These are phyloP conservation scores for Malthinus flaveolus DNA, from an alignment of 2,888 invertebrate genomes.

Conservation along the genomic window DNA sequence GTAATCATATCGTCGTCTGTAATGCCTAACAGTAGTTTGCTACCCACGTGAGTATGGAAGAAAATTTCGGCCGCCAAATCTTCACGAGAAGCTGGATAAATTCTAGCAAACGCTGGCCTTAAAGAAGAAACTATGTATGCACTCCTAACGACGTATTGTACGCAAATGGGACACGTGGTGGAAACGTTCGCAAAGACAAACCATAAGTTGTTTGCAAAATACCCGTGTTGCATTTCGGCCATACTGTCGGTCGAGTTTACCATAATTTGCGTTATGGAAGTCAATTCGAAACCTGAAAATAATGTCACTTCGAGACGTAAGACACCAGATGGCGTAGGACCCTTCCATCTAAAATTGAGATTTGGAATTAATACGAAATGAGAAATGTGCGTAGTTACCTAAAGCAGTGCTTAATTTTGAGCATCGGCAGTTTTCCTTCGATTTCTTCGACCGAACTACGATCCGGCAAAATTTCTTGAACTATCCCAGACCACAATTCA, in stretches of 20 bases:
- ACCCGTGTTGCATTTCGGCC: constrained; percentile 64
- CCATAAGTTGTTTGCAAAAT: constrained; percentile 65
- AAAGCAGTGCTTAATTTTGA: constrained; percentile 67
- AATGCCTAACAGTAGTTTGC: constrained; percentile 63
- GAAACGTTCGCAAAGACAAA: constrained; percentile 68
- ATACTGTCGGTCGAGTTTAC: constrained; percentile 62
- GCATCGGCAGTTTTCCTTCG: constrained; percentile 66
- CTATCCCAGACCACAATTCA: constrained; percentile 65
- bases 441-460: constrained; percentile 66
- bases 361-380: background rate
- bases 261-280: constrained; percentile 53
- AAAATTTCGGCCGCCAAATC: constrained; percentile 67
- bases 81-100: constrained; percentile 64
- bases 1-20: constrained; percentile 69
- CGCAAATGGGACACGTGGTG: constrained; percentile 64
- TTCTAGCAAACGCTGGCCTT: constrained; percentile 65
- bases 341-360: constrained; percentile 60
- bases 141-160: constrained; percentile 63
- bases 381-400: constrained; percentile 53
- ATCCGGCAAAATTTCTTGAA: constrained; percentile 66
- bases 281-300: constrained; percentile 67
- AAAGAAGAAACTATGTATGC: constrained; percentile 64
- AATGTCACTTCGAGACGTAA: constrained; percentile 64
- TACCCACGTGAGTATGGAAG: constrained; percentile 65
- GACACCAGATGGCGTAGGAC: constrained; percentile 62